phyloP scores from a whole-genome alignment of 2,113 vertebrate genomes.

The Cryptoleucopteryx plumbea region DNA sequence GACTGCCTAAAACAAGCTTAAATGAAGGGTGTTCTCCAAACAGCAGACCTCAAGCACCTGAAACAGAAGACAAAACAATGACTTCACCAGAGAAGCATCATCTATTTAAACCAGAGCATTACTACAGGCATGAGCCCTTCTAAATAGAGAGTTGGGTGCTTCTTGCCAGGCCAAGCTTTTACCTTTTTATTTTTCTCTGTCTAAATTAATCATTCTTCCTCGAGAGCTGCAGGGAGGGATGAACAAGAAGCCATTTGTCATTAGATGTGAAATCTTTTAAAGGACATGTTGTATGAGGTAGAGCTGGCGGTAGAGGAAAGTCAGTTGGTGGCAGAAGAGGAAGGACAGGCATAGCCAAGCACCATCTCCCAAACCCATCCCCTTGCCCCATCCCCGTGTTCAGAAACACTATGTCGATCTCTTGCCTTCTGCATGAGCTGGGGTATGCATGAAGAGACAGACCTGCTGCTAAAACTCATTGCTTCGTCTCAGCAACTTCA shows the following conservation, averaged over 20 bases:
- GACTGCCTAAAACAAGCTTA: background rate
- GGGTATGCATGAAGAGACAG: background rate
- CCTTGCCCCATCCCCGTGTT: accelerated
- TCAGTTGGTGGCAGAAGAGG: background rate
- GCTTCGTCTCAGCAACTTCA: background rate
- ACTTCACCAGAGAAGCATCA: background rate
- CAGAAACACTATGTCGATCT: accelerated
- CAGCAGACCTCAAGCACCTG: background rate
- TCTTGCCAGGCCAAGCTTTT: background rate
- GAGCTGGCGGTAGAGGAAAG: background rate
- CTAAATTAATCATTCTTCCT: background rate
- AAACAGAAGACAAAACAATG: background rate
- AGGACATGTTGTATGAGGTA: background rate
- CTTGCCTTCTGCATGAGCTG: background rate
- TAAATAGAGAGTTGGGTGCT: background rate
- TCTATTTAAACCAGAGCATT: background rate
- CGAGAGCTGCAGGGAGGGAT: background rate
- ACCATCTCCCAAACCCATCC: background rate
- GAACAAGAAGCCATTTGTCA: background rate
- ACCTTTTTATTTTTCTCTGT: background rate
- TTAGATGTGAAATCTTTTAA: background rate
- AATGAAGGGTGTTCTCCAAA: background rate
- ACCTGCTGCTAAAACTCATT: background rate
- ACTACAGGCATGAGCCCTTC: background rate
- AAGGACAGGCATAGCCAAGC: background rate